A percentile compares a stretch with the other conserved stretches of the same genome.
These are phyloP conservation scores for Elegia similella DNA, from an alignment of 2,888 invertebrate species.

Conservation along the genomic window DNA sequence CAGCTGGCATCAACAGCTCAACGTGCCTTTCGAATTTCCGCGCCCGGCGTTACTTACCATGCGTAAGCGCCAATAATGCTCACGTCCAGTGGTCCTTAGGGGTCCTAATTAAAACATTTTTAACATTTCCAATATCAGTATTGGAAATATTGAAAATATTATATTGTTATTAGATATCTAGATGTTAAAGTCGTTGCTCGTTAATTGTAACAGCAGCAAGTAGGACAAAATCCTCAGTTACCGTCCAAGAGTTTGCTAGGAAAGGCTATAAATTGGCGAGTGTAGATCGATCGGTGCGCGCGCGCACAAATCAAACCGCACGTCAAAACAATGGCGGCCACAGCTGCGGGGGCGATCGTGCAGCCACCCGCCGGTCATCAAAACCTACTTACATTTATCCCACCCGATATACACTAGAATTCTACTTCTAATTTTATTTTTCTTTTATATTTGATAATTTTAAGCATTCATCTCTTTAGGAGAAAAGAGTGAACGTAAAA, in stretches of 20 bases:
- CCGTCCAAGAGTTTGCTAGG: conserved; percentile 40
- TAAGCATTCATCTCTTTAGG: too few relatives aligned
- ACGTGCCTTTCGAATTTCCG: too few relatives aligned
- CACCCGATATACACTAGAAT: conserved; percentile 32
- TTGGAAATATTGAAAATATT: too few relatives aligned
- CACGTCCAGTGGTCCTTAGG: too few relatives aligned
- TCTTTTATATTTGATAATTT: too few relatives aligned
- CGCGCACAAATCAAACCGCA: conserved; percentile 72
- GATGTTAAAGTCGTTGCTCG: conserved; percentile 1
- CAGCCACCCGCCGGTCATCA: conserved; percentile 58
- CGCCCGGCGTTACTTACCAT: too few relatives aligned
- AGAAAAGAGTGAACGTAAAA: too few relatives aligned
- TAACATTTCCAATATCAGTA: too few relatives aligned
- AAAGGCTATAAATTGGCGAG: conserved; percentile 67
- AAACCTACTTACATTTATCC: conserved; percentile 41
- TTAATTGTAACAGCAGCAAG: conserved; percentile 48
- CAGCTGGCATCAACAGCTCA: too few relatives aligned
- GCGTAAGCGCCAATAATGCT: too few relatives aligned
- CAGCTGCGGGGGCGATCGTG: conserved; percentile 71
- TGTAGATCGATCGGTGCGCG: conserved; percentile 61
- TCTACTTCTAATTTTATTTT: conserved; percentile 12
- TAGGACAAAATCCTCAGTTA: conserved; percentile 62
- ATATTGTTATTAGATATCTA: too few relatives aligned
- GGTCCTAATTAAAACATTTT: too few relatives aligned
- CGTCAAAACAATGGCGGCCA: conserved; percentile 67